Conservation (phyloP, 2,113 vertebrate species). For the Acanthochromis polyacanthus region DNA sequence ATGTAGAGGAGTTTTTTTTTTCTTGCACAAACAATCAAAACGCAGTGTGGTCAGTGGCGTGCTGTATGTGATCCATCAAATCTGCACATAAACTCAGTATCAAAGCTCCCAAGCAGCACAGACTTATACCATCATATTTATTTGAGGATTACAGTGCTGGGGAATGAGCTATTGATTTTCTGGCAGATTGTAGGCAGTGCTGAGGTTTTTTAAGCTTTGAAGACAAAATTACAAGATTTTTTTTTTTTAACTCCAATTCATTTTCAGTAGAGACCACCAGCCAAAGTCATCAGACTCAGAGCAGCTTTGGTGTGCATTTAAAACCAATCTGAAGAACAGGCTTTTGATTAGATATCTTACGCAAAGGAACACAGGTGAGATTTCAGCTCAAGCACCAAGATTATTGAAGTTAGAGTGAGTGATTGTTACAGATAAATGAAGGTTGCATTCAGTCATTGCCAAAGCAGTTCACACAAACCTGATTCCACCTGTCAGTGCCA, state of each 20-base stretch:
- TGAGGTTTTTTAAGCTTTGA: conserved; percentile 52
- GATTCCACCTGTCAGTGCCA: no score
- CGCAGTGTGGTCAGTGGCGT: conserved; percentile 8
- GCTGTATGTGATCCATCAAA: conserved; percentile 49
- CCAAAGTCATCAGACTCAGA: not conserved
- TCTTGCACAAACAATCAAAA: conserved; percentile 17
- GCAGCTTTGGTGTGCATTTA: not conserved
- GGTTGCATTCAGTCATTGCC: no score
- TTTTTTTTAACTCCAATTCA: conserved; percentile 4
- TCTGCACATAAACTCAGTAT: conserved; percentile 48
- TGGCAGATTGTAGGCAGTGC: conserved; percentile 43
- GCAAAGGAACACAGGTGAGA: conserved; percentile 21
- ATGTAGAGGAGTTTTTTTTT: not conserved
- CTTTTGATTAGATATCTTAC: conserved; percentile 17
- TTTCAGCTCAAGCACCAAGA: conserved; percentile 22
- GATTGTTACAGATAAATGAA: no score
- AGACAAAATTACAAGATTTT: conserved; percentile 52
- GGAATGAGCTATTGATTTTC: conserved; percentile 77
- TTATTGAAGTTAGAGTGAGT: not conserved
- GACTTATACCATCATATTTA: conserved; percentile 64
- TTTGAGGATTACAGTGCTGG: conserved; percentile 56
- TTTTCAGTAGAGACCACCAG: conserved; percentile 10
- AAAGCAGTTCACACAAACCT: no score
- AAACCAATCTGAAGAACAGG: not conserved
- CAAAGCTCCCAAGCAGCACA: conserved; percentile 34